These are phyloP conservation scores for Brachionichthys hirsutus DNA, from an alignment of 2,113 vertebrate species.

Conservation along the genomic window DNA sequence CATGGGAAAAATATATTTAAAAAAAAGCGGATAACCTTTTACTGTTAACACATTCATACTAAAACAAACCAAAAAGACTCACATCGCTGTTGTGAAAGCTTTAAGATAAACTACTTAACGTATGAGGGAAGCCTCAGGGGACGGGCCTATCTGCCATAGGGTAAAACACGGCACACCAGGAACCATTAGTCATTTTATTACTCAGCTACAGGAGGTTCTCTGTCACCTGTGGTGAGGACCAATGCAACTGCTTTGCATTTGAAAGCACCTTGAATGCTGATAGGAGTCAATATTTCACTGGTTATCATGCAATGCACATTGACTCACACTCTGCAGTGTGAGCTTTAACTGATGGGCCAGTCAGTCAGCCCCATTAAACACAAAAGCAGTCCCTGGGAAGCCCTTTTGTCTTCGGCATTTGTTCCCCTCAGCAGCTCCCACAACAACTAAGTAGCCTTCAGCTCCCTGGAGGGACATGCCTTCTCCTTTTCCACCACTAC, in stretches of 20 bases:
- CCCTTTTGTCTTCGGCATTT: conserved; percentile 54
- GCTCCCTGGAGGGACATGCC: conserved; percentile 59
- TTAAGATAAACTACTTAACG: too few species aligned
- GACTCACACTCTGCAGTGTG: conserved; percentile 26
- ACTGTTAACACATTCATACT: not conserved
- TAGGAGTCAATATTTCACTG: conserved; percentile 52
- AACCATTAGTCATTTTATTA: conserved; percentile 36
- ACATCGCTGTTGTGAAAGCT: not conserved
- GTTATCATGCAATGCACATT: conserved; percentile 52
- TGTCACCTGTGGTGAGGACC: conserved; percentile 2
- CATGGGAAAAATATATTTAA: too few species aligned
- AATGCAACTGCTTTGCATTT: conserved; percentile 32
- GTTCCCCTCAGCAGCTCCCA: conserved; percentile 48
- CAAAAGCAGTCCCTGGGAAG: conserved; percentile 60
- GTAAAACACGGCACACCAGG: not conserved
- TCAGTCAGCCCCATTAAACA: conserved; percentile 62
- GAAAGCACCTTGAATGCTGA: conserved; percentile 44
- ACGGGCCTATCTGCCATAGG: too few species aligned
- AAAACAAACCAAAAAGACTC: not conserved
- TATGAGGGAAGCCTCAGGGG: too few species aligned
- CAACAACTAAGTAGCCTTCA: conserved; percentile 59
- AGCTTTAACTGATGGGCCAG: conserved; percentile 58
- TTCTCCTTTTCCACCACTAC: conserved; percentile 31
- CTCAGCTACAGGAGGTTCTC: conserved; percentile 1
- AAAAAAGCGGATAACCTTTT: not conserved